phyloP scores from a whole-genome alignment of 2,113 vertebrate species.

The Setophaga coronata region DNA sequence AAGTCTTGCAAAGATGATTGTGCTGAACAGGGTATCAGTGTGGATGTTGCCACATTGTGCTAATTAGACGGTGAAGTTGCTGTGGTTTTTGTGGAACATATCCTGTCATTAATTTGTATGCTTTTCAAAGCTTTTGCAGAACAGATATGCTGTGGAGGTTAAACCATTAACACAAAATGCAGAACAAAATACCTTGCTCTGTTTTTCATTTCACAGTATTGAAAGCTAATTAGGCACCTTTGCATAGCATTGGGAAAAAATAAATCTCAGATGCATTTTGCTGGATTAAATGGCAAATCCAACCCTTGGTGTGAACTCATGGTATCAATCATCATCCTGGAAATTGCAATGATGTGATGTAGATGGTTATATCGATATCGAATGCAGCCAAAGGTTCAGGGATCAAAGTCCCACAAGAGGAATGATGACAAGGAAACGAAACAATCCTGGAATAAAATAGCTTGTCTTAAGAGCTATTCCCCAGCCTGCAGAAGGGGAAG shows the following conservation, averaged over 20 bases:
- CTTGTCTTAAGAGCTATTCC: neutral
- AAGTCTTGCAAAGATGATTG: neutral
- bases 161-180: neutral
- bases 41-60: neutral
- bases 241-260: neutral
- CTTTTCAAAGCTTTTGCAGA: neutral
- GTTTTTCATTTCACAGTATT: neutral
- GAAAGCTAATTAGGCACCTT: neutral
- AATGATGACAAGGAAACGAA: neutral
- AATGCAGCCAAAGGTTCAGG: neutral
- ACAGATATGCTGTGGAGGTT: neutral
- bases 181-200: neutral
- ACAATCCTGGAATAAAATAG: neutral
- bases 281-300: neutral
- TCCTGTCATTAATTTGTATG: neutral
- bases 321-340: neutral
- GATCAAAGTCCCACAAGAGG: neutral
- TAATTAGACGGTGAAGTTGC: neutral
- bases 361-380: neutral
- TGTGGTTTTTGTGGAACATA: neutral
- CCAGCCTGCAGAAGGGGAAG: neutral
- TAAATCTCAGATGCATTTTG: neutral
- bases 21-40: neutral
- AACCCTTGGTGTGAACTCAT: neutral
- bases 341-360: neutral